Base-by-base conservation (phyloP, 2,888 invertebrate species). In the Shargacucullia verbasci region DNA sequence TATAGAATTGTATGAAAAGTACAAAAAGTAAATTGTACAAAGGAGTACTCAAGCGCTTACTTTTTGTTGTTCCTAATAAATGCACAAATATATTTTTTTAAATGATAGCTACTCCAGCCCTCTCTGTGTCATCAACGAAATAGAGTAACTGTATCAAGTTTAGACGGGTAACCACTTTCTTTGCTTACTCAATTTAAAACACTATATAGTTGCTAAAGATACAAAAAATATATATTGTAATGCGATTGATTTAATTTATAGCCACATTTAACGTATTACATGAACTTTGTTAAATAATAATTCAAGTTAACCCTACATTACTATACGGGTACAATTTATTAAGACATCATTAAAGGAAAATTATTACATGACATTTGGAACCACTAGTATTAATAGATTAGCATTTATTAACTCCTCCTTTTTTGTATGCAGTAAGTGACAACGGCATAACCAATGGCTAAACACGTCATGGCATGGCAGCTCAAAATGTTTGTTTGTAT, bases 331-430 rank as follows among this genome's bases (percentile, higher is more conserved):
- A 11, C 37, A 37, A 47, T 52, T 55, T 50, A 57, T 53, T 50
- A 37, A 15, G 38, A 33, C 29, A 43, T 11, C 31, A 54, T 53
- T 62, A 34, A 37, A 15, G 13, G 27, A 46, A 15, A 67, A 63
- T 59, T 46, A 53, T 59, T 40, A 29, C 41, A 31, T 53, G 49
- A 46, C 33, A 55, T 69, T 52, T 61, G 11, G 1, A 46, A 37
- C 13, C 20, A 69, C 8, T 46, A 35, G 35, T 48, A 45, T 45
- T 61, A 35, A 15, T 7, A 12, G 7, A 56, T 38, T 49, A 40
- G 34, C 20, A 14, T 38, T 38, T 14, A 14, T 43, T 7, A 31
- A 4, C 27, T 20, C 27, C 1, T 35, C 4, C 1, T 15, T 27
- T 31, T 53, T 38, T 35, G 4, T 14, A 2, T 7, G 6, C 6